Evolutionary conservation across 2,797 vertebrate species (phyloP), one percentile per base, ranked within the genome.

Genomic region (Arctocebus calabarensis): DNA sequence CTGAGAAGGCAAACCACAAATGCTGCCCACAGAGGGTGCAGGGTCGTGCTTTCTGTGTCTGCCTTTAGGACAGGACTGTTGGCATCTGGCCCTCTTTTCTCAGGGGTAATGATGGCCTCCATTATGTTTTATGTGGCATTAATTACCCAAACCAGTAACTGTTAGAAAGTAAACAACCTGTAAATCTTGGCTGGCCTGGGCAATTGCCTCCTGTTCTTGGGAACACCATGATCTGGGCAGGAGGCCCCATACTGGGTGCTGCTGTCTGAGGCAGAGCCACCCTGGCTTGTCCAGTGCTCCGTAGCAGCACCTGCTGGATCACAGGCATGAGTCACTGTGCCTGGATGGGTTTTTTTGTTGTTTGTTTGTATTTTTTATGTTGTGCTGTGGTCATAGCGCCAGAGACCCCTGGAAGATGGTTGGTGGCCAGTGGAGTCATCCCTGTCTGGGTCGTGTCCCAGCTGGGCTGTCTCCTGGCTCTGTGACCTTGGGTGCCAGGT

Each of bases 71-170:
- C 23, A 3, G 87, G 68, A 29, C 84, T 25, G 32, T 37, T 96
- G 94, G 93, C 84, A 59, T 61, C 55, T 48, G 57, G 22, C 93
- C 95, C 68, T 97, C 55, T 77, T 84, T 74, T 95, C 83, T 86
- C 74, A 20, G 91, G 25, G 85, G 61, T 55, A 55, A 22, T 73
- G 93, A 94, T 90, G 95, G 70, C 93, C 94, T 86, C 90, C 66
- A 83, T 96, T 82, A 95, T 94, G 96, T 93, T 97, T 97, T 96
- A 97, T 90, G 90, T 95, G 95, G 75, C 95, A 13, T 97, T 98
- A 98, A 97, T 98, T 97, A 97, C 93, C 87, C 86, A 96, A 93
- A 94, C 93, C 92, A 96, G 90, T 95, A 96, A 84, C 97, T 98
- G 95, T 94, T 95, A 4, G 90, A 93, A 95, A 94, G 83, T 96